A percentile compares a stretch with the other conserved stretches of the same genome.
phyloP scores from a whole-genome alignment of 2,797 vertebrate species.

The Pangasius larnaudii region DNA sequence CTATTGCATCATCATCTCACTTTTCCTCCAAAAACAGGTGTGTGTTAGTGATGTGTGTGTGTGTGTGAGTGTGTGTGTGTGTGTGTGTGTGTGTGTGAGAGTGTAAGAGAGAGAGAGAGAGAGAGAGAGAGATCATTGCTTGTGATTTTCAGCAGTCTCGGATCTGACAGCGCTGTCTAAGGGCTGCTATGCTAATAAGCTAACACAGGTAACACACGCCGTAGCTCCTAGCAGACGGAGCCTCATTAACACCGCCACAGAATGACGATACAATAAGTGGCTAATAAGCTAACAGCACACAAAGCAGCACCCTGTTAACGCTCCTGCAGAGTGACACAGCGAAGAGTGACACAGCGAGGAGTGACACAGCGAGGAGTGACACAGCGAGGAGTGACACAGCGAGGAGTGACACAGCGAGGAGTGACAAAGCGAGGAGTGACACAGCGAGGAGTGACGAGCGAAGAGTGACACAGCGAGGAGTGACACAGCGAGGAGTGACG shows the following conservation, averaged over 20 bases:
- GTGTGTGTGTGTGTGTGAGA: too few species aligned
- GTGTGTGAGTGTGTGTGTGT: not conserved
- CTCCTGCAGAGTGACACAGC: conserved; percentile 4
- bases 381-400: too few species aligned
- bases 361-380: too few species aligned
- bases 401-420: too few species aligned
- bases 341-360: too few species aligned
- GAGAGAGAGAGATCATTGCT: not conserved
- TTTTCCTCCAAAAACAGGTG: not conserved
- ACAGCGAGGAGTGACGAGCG: too few species aligned
- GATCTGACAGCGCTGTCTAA: not conserved
- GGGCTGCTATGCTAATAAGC: not conserved
- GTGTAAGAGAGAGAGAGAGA: not conserved
- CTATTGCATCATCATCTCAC: not conserved
- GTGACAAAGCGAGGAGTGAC: too few species aligned
- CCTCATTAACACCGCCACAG: not conserved
- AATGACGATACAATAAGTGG: not conserved
- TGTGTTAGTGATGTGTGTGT: not conserved
- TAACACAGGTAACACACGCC: not conserved
- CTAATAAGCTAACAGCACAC: not conserved
- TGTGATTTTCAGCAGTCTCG: not conserved
- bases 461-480: too few species aligned
- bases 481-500: too few species aligned
- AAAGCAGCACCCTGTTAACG: not conserved
- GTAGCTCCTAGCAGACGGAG: not conserved